phyloP scores from a whole-genome alignment of 2,797 vertebrate species.

The Sparus aurata region DNA sequence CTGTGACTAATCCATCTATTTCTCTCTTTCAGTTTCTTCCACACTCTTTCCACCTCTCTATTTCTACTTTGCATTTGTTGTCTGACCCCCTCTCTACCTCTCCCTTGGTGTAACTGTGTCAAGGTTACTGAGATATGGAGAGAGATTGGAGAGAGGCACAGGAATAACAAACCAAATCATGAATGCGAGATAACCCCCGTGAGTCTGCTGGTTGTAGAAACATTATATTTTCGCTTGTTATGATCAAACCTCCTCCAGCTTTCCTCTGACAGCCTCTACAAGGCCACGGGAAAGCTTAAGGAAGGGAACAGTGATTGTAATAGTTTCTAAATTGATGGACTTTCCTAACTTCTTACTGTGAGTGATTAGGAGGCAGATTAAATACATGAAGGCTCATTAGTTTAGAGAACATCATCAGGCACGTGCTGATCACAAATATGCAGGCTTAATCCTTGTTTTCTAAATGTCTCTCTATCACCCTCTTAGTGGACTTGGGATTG shows the following conservation, averaged over 20 bases:
- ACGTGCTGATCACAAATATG: conserved; percentile 44
- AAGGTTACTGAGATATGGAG: conserved; percentile 70
- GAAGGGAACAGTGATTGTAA: conserved; percentile 24
- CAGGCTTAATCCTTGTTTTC: conserved; percentile 31
- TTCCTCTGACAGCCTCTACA: conserved; percentile 40
- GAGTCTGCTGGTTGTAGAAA: conserved; percentile 47
- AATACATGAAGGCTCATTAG: conserved; percentile 53
- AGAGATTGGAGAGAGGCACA: conserved; percentile 38
- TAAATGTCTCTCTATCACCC: conserved; percentile 18
- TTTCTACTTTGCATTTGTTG: conserved; percentile 54
- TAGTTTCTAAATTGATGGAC: conserved; percentile 31
- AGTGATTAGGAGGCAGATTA: conserved; percentile 58
- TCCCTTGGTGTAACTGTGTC: conserved; percentile 52
- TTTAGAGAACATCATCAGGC: conserved; percentile 43
- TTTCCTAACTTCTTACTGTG: conserved; percentile 35
- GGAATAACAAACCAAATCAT: conserved; percentile 75
- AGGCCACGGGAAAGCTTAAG: conserved; percentile 33
- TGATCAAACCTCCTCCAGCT: conserved; percentile 49
- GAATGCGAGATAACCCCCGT: conserved; percentile 60
- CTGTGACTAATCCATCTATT: conserved; percentile 15
- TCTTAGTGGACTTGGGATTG: conserved; percentile 14
- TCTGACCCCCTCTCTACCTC: conserved; percentile 39
- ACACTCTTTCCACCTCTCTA: conserved; percentile 28
- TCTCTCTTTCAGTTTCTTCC: conserved; percentile 21
- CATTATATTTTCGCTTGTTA: conserved; percentile 63